Base-by-base conservation (phyloP, 1,140 invertebrate genomes). In the Anastatus disparis region DNA sequence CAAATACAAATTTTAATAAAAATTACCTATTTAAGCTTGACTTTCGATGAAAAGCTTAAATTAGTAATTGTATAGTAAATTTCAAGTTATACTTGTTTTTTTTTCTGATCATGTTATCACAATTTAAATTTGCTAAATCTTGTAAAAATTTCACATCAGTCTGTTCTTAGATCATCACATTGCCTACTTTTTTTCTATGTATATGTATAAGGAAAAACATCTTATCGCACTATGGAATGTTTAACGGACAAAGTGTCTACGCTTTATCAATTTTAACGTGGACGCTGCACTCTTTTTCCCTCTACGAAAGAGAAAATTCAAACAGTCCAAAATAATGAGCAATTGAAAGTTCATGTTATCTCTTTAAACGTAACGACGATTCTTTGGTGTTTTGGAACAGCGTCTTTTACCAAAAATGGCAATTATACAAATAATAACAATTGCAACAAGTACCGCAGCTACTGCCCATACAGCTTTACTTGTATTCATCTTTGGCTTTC, bases 341-440 rank as follows among this genome's bases (percentile, higher is more conserved):
- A n/a, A n/a, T n/a, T n/a, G n/a, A n/a, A 38, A 38, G 12, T 7
- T 7, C 6, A 38, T 7, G 35, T 38, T 12, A 38, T 6, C 35
- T 38, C 35, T 27, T 59, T 80, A 84, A 50, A 83, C 83, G 53
- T 83, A 84, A 58, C 82, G 74, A 71, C 83, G 80, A 76, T 84
- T 84, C 77, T 84, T 84, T 79, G 83, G 82, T 17, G 77, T 76
- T 75, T 78, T 79, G 24, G 75, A 75, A 71, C 82, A 84, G 72
- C 82, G 74, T 76, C 73, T 74, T 62, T 77, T 74, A 3, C 82
- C 80, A 52, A 83, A 83, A 58, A 84, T 83, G 3, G 81, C 79
- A 44, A 84, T 81, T 26, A 82, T 70, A 67, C 81, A 81, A 66
- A 84, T 81, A 20, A 75, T 38, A 17, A 84, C 46, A 12, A 74